phyloP scores from a whole-genome alignment of 2,797 vertebrate genomes.

The Meda fulgida region DNA sequence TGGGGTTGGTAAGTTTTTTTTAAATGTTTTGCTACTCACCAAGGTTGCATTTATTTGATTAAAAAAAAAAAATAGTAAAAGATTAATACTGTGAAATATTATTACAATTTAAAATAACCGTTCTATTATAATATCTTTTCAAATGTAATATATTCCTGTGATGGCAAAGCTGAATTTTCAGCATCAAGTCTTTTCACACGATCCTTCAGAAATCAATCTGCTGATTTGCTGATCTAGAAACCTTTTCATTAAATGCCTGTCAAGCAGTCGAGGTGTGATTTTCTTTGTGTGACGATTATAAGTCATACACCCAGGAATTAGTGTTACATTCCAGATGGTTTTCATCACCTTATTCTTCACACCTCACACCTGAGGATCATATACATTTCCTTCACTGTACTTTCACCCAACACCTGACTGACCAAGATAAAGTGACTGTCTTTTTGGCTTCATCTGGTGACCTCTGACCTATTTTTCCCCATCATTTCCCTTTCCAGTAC shows the following conservation, averaged over 20 bases:
- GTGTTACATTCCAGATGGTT: conserved; percentile 19
- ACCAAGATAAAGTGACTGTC: not conserved
- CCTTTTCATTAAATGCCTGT: not conserved
- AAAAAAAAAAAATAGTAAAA: not conserved
- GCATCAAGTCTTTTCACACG: no score
- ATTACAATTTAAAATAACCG: not conserved
- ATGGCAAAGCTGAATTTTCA: no score
- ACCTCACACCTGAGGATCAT: not conserved
- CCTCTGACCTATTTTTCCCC: not conserved
- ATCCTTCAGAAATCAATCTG: no score
- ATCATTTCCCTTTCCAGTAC: not conserved
- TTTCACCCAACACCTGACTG: not conserved
- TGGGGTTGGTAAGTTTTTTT: not conserved
- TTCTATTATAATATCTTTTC: not conserved
- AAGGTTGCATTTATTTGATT: no score
- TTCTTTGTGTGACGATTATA: not conserved
- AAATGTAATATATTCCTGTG: not conserved
- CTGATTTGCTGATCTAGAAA: no score
- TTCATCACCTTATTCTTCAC: conserved; percentile 17
- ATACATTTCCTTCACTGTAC: not conserved
- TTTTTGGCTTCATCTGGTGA: not conserved
- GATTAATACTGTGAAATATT: not conserved
- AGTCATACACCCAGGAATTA: not conserved
- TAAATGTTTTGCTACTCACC: not conserved
- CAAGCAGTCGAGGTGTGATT: not conserved